Conservation (phyloP, 2,113 vertebrate species). For the Pampusana beccarii region DNA sequence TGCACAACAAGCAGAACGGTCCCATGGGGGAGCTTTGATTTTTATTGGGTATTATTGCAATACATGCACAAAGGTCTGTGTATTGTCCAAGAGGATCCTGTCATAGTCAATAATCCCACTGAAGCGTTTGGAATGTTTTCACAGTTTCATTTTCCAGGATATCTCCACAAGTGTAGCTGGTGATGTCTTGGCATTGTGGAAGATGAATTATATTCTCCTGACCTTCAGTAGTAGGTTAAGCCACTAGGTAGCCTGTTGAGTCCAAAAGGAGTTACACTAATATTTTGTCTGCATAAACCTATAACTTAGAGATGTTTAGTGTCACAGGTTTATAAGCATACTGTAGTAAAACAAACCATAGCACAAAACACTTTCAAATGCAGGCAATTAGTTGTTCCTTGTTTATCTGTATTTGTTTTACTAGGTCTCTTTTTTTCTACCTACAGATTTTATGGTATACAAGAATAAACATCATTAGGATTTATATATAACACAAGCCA, state of each 20-base stretch:
- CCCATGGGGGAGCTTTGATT: neutral
- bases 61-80: neutral
- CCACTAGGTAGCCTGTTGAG: neutral
- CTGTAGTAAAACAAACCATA: neutral
- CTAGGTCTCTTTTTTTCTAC: neutral
- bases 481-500: neutral
- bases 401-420: constrained; percentile 6
- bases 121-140: constrained; percentile 44
- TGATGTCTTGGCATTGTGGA: neutral
- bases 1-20: neutral
- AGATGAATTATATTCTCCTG: constrained; percentile 5
- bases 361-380: neutral
- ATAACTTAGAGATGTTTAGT: constrained; percentile 19
- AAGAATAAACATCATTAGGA: neutral
- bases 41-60: neutral
- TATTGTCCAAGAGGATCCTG: constrained; percentile 6
- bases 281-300: neutral
- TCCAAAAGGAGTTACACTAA: neutral
- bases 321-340: neutral
- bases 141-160: constrained; percentile 38
- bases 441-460: neutral
- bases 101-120: constrained; percentile 3
- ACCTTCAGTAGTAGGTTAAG: constrained; percentile 25
- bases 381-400: constrained; percentile 5
- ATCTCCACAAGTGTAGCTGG: neutral